Conservation (phyloP, 2,113 vertebrate genomes). For the Pheucticus melanocephalus region DNA sequence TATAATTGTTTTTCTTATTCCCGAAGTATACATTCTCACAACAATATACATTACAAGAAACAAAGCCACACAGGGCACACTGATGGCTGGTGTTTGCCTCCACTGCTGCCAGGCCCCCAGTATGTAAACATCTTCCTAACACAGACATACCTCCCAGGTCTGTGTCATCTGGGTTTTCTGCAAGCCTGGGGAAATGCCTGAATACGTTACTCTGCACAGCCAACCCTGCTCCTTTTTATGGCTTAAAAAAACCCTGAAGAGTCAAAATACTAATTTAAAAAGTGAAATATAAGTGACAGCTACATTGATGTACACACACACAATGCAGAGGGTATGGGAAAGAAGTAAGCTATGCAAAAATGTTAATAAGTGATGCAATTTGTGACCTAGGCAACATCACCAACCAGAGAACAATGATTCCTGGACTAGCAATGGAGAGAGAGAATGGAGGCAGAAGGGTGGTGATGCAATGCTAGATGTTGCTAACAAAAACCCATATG, state of each 20-base stretch:
- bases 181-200: not conserved
- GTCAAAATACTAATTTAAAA: not conserved
- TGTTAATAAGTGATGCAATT: not conserved
- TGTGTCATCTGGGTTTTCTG: not conserved
- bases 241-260: not conserved
- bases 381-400: conserved; percentile 18
- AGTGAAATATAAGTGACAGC: not conserved
- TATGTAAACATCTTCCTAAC: not conserved
- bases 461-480: not conserved
- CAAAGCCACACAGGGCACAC: not conserved
- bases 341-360: not conserved
- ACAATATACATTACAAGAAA: not conserved
- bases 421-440: not conserved
- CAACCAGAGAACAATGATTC: conserved; percentile 1
- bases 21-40: not conserved
- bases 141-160: not conserved
- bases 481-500: not conserved
- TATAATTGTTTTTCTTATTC: not conserved
- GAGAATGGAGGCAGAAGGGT: not conserved
- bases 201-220: not conserved
- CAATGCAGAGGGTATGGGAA: not conserved
- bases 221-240: not conserved
- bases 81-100: not conserved
- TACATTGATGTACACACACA: not conserved
- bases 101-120: not conserved